Conservation (phyloP, 1,140 invertebrate species). For the Brachionus koreanus region DNA sequence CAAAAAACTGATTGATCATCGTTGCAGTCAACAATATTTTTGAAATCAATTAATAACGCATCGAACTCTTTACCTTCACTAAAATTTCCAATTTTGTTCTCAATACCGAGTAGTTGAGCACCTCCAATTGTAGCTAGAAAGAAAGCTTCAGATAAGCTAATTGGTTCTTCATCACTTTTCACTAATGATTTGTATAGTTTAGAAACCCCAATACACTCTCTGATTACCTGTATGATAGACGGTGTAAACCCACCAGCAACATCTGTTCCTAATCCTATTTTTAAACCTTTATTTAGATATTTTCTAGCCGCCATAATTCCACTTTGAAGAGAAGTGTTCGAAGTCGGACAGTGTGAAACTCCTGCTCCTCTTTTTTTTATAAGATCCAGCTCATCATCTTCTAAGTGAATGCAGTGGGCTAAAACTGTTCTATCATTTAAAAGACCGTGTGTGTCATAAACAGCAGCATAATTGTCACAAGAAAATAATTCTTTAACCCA, state of each 20-base stretch:
- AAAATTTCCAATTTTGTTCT: constrained; percentile 73
- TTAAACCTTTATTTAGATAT: constrained; percentile 65
- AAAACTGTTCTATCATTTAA: constrained; percentile 71
- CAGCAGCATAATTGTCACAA: constrained; percentile 66
- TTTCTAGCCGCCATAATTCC: constrained; percentile 74
- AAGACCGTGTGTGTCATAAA: constrained; percentile 71
- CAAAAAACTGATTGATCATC: neutral
- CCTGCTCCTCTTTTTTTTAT: constrained; percentile 65
- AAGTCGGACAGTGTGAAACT: constrained; percentile 78
- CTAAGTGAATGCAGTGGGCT: constrained; percentile 75
- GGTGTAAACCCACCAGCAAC: constrained; percentile 73
- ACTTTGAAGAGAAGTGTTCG: constrained; percentile 74
- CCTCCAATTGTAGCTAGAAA: constrained; percentile 79
- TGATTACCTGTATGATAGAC: constrained; percentile 72
- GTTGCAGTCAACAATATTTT: constrained; percentile 46
- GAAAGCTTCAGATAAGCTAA: constrained; percentile 74
- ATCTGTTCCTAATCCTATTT: constrained; percentile 80
- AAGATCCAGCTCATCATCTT: constrained; percentile 68
- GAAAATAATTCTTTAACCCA: constrained; percentile 65
- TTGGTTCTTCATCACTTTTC: constrained; percentile 59
- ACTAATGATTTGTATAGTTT: constrained; percentile 61
- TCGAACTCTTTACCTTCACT: constrained; percentile 77
- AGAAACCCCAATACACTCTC: constrained; percentile 69
- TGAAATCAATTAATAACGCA: constrained; percentile 65
- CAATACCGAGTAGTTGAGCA: constrained; percentile 70